phyloP scores from a whole-genome alignment of 2,113 vertebrate species.

The Hyla sarda region DNA sequence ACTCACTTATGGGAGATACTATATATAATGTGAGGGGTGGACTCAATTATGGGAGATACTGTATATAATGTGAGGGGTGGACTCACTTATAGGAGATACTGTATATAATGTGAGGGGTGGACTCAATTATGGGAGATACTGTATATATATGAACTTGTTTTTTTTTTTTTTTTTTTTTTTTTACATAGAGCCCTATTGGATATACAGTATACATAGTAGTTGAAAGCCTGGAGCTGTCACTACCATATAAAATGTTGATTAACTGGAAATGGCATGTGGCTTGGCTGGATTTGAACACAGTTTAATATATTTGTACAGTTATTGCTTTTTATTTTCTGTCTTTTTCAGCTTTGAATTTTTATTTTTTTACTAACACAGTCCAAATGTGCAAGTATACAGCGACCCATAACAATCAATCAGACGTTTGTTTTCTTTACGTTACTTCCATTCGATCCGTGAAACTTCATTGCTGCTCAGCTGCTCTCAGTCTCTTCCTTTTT shows the following conservation, averaged over 20 bases:
- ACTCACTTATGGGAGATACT: too few relatives aligned
- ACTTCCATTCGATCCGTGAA: background rate
- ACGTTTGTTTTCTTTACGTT: background rate
- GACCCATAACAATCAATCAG: slow-evolving; percentile 13
- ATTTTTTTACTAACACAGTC: background rate
- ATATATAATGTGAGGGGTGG: too few relatives aligned
- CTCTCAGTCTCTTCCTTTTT: background rate
- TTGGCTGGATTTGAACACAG: background rate
- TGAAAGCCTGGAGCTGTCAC: background rate
- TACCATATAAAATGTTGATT: background rate
- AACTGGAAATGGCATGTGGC: background rate
- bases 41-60: too few relatives aligned
- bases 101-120: too few relatives aligned
- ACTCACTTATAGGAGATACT: too few relatives aligned
- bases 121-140: too few relatives aligned
- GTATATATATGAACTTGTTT: too few relatives aligned
- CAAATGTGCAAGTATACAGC: background rate
- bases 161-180: too few relatives aligned
- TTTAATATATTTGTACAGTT: background rate
- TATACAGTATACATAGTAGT: too few relatives aligned
- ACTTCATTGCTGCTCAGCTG: background rate
- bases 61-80: too few relatives aligned
- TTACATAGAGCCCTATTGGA: too few relatives aligned
- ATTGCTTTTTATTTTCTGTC: background rate
- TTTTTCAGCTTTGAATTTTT: too few relatives aligned